These are phyloP conservation scores for Cygnus olor DNA, from an alignment of 2,797 vertebrate genomes.

Conservation along the genomic window DNA sequence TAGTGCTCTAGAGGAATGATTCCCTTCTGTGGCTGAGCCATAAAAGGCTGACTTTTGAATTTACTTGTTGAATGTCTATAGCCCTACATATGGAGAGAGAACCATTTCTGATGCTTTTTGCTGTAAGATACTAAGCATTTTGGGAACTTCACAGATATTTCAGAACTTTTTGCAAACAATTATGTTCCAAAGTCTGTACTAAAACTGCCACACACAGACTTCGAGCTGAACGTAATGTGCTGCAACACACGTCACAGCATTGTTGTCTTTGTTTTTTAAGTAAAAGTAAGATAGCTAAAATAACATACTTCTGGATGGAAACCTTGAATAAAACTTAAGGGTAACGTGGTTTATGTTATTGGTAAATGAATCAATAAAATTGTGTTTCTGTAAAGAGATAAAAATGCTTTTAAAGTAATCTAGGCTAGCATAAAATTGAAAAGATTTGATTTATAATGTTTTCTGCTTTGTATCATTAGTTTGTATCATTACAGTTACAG, in stretches of 20 bases:
- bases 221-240: not conserved
- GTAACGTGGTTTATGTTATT: not conserved
- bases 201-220: not conserved
- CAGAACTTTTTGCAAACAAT: not conserved
- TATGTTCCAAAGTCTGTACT: not conserved
- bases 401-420: not conserved
- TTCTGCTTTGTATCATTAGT: not conserved
- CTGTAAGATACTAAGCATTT: not conserved
- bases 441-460: not conserved
- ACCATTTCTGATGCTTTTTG: not conserved
- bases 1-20: not conserved
- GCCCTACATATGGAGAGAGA: not conserved
- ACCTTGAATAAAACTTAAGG: not conserved
- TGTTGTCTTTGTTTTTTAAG: not conserved
- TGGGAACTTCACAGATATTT: not conserved
- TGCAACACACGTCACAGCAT: not conserved
- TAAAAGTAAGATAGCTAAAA: not conserved
- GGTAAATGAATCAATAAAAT: not conserved
- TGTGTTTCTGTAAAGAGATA: not conserved
- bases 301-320: not conserved
- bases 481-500: not conserved
- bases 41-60: not conserved
- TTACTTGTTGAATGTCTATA: not conserved
- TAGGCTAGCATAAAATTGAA: not conserved
- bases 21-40: not conserved